These are phyloP conservation scores for Ditylenchus dipsaci DNA, from an alignment of 1,140 invertebrate species.

Conservation along the genomic window DNA sequence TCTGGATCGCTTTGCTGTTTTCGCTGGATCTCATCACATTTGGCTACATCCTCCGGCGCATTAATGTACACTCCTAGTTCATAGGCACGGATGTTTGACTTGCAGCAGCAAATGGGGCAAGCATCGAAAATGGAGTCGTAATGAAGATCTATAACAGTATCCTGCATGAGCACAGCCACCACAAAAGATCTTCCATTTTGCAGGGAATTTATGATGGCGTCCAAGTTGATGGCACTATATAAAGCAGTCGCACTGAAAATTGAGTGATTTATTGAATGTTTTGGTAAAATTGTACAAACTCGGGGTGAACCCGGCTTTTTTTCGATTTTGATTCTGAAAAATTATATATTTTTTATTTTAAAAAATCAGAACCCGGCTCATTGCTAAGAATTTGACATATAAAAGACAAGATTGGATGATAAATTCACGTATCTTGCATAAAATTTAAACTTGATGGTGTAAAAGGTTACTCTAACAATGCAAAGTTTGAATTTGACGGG, in stretches of 20 bases:
- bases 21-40: slow-evolving; percentile 27
- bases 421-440: too few species aligned
- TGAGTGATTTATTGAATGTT: too few species aligned
- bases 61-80: slow-evolving; percentile 41
- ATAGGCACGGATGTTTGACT: slow-evolving; percentile 36
- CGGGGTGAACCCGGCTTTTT: too few species aligned
- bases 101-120: slow-evolving; percentile 48
- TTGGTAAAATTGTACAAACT: too few species aligned
- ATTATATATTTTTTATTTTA: too few species aligned
- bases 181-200: slow-evolving; percentile 8
- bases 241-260: background rate
- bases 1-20: slow-evolving; percentile 27
- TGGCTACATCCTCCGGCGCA: slow-evolving; percentile 8
- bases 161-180: slow-evolving; percentile 14
- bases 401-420: too few species aligned
- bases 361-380: too few species aligned
- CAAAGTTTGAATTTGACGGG: too few species aligned
- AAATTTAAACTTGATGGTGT: too few species aligned
- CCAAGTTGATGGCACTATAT: background rate
- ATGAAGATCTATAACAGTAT: slow-evolving; percentile 41
- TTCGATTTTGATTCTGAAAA: too few species aligned
- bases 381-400: too few species aligned
- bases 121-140: slow-evolving; percentile 46
- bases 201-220: background rate
- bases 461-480: too few species aligned